Percentiles rank a stretch among this genome's conserved stretches.
These are phyloP conservation scores for Micropoecilia bifurca DNA, from an alignment of 2,797 vertebrate genomes.

Conservation along the genomic window DNA sequence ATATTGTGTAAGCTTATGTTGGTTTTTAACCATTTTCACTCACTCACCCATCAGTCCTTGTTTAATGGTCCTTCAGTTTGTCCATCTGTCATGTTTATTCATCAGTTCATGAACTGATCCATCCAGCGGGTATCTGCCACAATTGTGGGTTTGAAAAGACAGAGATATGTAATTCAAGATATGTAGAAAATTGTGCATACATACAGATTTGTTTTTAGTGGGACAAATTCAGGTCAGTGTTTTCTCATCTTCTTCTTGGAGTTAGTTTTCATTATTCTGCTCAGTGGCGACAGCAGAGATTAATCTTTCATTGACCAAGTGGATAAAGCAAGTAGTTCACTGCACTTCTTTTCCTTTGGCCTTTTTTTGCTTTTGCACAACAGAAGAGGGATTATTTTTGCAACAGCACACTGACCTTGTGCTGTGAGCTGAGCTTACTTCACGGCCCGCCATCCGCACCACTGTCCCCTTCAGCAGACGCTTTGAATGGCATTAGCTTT, in stretches of 20 bases:
- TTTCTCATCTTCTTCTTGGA: slow-evolving; percentile 37
- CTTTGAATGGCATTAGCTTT: background rate
- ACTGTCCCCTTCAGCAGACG: background rate
- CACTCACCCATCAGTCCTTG: background rate
- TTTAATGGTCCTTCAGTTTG: background rate
- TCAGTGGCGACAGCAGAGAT: slow-evolving; percentile 42
- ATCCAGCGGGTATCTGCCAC: background rate
- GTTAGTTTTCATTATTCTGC: slow-evolving; percentile 47
- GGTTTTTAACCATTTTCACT: background rate
- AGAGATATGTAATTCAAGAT: background rate
- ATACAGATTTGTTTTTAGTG: slow-evolving; percentile 5
- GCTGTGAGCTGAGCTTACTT: slow-evolving; percentile 22
- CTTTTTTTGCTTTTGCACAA: slow-evolving; percentile 33
- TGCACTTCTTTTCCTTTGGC: slow-evolving; percentile 33
- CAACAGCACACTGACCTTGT: slow-evolving; percentile 50
- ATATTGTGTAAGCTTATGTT: background rate
- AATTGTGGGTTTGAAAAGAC: too few relatives aligned
- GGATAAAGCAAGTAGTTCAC: slow-evolving; percentile 50
- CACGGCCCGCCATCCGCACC: slow-evolving; percentile 5
- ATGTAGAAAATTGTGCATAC: slow-evolving; percentile 1
- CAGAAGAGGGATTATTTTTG: slow-evolving; percentile 56
- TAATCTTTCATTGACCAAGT: slow-evolving; percentile 65
- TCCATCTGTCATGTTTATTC: background rate
- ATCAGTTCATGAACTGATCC: background rate
- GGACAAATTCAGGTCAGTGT: slow-evolving; percentile 46